Conservation (phyloP, 2,797 vertebrate species). For the Tiaroga cobitis region DNA sequence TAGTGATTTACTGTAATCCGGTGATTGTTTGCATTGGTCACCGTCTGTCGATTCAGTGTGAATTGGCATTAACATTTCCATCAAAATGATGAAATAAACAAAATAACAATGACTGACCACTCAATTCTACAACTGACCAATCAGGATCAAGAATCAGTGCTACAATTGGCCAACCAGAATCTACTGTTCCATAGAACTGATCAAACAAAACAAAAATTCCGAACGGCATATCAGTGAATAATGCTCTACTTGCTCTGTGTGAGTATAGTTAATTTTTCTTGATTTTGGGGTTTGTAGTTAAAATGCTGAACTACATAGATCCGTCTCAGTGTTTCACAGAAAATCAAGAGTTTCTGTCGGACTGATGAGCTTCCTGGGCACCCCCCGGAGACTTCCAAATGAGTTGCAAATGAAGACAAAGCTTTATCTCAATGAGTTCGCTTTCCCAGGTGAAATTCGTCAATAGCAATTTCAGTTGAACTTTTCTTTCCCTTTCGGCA, state of each 20-base stretch:
- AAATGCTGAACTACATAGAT: slow-evolving; percentile 31
- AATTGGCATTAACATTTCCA: neutral
- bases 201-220: neutral
- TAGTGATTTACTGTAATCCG: no score
- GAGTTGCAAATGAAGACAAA: slow-evolving; percentile 50
- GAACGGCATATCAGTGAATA: neutral
- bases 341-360: slow-evolving; percentile 27
- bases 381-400: slow-evolving; percentile 34
- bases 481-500: neutral
- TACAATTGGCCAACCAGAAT: neutral
- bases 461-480: slow-evolving; percentile 38
- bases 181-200: neutral
- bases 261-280: slow-evolving; percentile 29
- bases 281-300: slow-evolving; percentile 40
- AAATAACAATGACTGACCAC: neutral
- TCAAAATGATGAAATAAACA: neutral
- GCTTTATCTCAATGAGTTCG: slow-evolving; percentile 36
- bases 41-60: neutral
- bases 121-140: neutral
- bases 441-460: slow-evolving; percentile 24
- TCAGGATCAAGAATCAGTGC: neutral
- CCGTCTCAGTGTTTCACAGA: slow-evolving; percentile 7
- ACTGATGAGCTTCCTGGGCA: slow-evolving; percentile 41
- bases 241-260: neutral
- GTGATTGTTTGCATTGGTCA: neutral